A percentile compares a stretch with the other conserved stretches of the same genome.
Evolutionary conservation across 2,797 vertebrate genomes (phyloP).

Genomic region (Platyrinchus mystaceus): DNA sequence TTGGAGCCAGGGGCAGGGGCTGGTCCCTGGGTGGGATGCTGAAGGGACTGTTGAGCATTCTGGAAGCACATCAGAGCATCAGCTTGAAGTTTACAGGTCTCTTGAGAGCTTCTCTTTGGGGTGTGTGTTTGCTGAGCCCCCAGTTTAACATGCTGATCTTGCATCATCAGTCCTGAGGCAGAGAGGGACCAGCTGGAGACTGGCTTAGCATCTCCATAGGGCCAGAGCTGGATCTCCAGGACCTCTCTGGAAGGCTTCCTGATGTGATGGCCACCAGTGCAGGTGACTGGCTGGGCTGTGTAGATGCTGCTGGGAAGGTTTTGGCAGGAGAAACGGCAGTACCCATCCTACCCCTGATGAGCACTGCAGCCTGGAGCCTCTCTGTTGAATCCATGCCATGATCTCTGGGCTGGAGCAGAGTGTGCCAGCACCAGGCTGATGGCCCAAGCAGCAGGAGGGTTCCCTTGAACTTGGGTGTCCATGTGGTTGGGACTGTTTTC

Average conservation of each 20-base stretch:
- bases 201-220: background rate
- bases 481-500: background rate
- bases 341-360: background rate
- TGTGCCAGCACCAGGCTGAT: background rate
- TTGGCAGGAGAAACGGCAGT: background rate
- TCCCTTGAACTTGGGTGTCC: background rate
- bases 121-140: background rate
- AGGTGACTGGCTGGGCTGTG: background rate
- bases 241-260: background rate
- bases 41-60: fast-evolving
- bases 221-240: background rate
- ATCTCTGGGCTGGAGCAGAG: background rate
- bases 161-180: background rate
- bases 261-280: background rate
- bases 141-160: background rate
- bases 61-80: background rate
- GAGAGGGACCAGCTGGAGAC: background rate
- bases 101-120: background rate
- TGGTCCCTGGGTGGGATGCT: background rate
- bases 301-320: background rate
- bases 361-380: background rate
- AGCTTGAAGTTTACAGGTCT: fast-evolving
- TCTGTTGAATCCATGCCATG: background rate
- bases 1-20: background rate
- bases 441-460: background rate